A percentile compares a stretch with the other conserved stretches of the same genome.
Conservation (phyloP, 1,140 invertebrate species). For the Drosophila sp. region DNA sequence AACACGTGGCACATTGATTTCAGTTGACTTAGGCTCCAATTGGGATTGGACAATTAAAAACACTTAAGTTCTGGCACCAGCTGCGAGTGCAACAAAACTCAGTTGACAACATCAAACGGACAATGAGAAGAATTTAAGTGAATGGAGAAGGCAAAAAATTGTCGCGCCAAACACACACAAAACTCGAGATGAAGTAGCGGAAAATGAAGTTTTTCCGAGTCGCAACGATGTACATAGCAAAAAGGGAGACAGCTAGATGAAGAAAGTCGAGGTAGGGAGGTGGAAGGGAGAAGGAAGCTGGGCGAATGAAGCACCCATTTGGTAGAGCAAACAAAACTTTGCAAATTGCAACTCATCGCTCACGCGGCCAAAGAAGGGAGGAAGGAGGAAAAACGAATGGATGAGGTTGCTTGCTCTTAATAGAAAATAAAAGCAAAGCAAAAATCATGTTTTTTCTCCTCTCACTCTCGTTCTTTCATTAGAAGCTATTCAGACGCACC, state of each 20-base stretch:
- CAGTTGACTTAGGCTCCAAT: neutral
- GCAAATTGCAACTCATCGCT: conserved; percentile 77
- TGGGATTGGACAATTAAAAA: conserved; percentile 55
- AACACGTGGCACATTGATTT: conserved; percentile 14
- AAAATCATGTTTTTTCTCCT: conserved; percentile 67
- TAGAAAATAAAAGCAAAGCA: conserved; percentile 75
- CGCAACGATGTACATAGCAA: conserved; percentile 25
- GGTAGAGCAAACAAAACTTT: conserved; percentile 69
- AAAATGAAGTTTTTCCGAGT: conserved; percentile 76
- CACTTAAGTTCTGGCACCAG: conserved; percentile 42
- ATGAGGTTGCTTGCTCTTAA: conserved; percentile 37
- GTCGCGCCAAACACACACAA: conserved; percentile 48
- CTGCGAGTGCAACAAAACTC: conserved; percentile 4
- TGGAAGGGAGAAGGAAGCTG: neutral
- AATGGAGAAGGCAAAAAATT: conserved; percentile 49
- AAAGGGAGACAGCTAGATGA: neutral
- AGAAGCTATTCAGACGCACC: conserved; percentile 67
- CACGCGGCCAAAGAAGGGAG: conserved; percentile 19
- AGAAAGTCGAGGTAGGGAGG: neutral
- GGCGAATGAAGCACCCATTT: conserved; percentile 20
- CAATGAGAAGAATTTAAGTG: conserved; percentile 21
- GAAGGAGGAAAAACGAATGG: neutral
- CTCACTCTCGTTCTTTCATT: conserved; percentile 50
- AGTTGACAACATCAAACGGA: conserved; percentile 15
- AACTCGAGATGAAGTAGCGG: conserved; percentile 68